phyloP scores from a whole-genome alignment of 1,140 invertebrate genomes.

The Anoplolepis gracilipes region DNA sequence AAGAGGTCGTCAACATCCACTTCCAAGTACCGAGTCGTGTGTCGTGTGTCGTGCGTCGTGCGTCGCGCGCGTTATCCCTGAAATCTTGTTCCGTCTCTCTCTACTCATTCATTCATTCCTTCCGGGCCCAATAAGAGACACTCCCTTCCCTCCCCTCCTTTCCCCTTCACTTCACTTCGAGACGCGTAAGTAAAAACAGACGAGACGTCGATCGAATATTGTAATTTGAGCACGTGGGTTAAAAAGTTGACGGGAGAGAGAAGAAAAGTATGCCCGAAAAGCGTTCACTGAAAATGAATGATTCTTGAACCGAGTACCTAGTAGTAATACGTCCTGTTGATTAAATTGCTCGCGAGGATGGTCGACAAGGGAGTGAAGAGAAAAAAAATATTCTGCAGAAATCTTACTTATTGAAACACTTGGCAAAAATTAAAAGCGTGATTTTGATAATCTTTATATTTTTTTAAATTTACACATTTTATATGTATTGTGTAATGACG shows the following conservation, averaged over 20 bases:
- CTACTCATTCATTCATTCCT: neutral
- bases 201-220: constrained; percentile 33
- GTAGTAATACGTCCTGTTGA: constrained; percentile 58
- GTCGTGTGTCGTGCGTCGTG: too few relatives aligned
- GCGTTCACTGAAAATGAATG: constrained; percentile 27
- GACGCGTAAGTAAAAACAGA: neutral
- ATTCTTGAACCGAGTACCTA: constrained; percentile 32
- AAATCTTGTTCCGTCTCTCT: constrained; percentile 74
- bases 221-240: constrained; percentile 26
- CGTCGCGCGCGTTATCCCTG: constrained; percentile 68
- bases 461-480: neutral
- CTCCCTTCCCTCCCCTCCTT: too few relatives aligned
- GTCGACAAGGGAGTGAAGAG: neutral
- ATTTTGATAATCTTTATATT: neutral
- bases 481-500: neutral
- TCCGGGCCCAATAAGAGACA: neutral
- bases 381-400: neutral
- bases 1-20: constrained; percentile 72
- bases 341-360: constrained; percentile 47
- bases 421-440: neutral
- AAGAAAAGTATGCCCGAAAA: neutral
- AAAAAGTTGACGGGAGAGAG: constrained; percentile 43
- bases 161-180: neutral
- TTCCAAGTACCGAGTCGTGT: constrained; percentile 45
- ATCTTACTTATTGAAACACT: neutral